Evolutionary conservation across 37 sponge, comb jelly and placozoan species (phyloP).

Genomic region (Haliclona indistincta): DNA sequence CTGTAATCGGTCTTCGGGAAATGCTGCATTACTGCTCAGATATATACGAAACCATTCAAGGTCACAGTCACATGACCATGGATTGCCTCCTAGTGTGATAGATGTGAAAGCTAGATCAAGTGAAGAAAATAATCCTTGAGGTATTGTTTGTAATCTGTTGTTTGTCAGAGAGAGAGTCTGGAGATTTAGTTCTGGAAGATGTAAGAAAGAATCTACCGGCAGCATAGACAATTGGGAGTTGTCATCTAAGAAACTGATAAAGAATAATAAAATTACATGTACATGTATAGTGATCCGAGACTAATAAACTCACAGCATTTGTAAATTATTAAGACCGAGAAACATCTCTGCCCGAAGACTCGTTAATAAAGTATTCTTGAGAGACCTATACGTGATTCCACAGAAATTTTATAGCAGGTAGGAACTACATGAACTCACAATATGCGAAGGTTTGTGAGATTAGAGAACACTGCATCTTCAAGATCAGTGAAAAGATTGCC

Average conservation of each 20-base stretch:
- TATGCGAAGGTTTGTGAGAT: slow-evolving; percentile 8
- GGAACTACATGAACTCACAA: slow-evolving; percentile 22
- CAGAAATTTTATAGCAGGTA: not conserved
- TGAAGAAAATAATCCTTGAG: slow-evolving; percentile 28
- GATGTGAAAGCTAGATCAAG: not conserved
- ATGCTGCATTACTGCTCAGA: not conserved
- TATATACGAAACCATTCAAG: slow-evolving; percentile 20
- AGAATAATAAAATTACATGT: too few relatives aligned
- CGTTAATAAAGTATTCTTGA: slow-evolving; percentile 33
- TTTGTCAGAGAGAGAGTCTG: slow-evolving; percentile 8
- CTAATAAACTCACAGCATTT: slow-evolving; percentile 18
- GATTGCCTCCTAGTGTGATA: slow-evolving; percentile 48
- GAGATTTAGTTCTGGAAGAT: not conserved
- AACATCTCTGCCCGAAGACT: not conserved
- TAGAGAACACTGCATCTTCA: slow-evolving; percentile 20
- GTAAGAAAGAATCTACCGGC: not conserved
- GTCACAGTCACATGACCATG: slow-evolving; percentile 72
- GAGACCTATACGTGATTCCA: slow-evolving; percentile 13
- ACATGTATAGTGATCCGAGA: too few relatives aligned
- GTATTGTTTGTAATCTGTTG: slow-evolving; percentile 27
- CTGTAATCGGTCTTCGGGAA: not conserved
- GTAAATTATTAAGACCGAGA: slow-evolving; percentile 19
- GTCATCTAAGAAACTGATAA: too few relatives aligned
- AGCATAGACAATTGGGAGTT: too few relatives aligned
- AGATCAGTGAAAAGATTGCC: slow-evolving; percentile 27